phyloP scores from a whole-genome alignment of 1,140 invertebrate species.

The Drosophila miranda region DNA sequence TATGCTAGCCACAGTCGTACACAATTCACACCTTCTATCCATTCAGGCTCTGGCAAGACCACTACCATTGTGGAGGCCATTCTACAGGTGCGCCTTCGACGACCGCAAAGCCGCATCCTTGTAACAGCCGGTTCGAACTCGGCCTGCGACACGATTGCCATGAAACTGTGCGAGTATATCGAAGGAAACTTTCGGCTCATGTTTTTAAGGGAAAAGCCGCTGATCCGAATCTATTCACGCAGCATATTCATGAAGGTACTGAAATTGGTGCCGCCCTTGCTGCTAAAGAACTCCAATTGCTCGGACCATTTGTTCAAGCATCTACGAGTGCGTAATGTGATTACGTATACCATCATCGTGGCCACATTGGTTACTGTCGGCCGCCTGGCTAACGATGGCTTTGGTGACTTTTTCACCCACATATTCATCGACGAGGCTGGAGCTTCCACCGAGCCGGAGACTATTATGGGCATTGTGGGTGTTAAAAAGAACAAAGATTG shows the following conservation, averaged over 20 bases:
- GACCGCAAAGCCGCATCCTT: slow-evolving; percentile 84
- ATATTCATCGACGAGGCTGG: slow-evolving; percentile 94
- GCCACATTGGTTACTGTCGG: slow-evolving; percentile 83
- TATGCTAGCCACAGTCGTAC: not conserved
- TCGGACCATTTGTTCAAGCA: slow-evolving; percentile 27
- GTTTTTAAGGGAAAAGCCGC: slow-evolving; percentile 18
- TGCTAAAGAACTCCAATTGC: slow-evolving; percentile 58
- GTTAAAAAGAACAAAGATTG: slow-evolving; percentile 69
- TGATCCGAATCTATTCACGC: slow-evolving; percentile 63
- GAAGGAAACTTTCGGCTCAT: slow-evolving; percentile 48
- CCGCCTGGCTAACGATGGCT: slow-evolving; percentile 86
- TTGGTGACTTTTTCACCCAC: slow-evolving; percentile 87
- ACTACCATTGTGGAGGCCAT: slow-evolving; percentile 90
- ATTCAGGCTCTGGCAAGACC: slow-evolving; percentile 88
- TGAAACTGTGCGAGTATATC: slow-evolving; percentile 83
- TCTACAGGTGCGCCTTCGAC: slow-evolving; percentile 81
- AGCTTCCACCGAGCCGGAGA: slow-evolving; percentile 91
- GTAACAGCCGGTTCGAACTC: slow-evolving; percentile 90
- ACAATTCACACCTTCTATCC: not conserved
- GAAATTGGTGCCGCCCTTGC: slow-evolving; percentile 19
- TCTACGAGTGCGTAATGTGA: slow-evolving; percentile 38
- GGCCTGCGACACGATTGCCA: slow-evolving; percentile 88
- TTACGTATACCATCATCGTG: slow-evolving; percentile 56
- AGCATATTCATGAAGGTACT: slow-evolving; percentile 68
- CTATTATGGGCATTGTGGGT: slow-evolving; percentile 86